Evolutionary conservation across 35 echinoderm and acorn worm genomes (phyloP).

Genomic region (Eucidaris tribuloides): DNA sequence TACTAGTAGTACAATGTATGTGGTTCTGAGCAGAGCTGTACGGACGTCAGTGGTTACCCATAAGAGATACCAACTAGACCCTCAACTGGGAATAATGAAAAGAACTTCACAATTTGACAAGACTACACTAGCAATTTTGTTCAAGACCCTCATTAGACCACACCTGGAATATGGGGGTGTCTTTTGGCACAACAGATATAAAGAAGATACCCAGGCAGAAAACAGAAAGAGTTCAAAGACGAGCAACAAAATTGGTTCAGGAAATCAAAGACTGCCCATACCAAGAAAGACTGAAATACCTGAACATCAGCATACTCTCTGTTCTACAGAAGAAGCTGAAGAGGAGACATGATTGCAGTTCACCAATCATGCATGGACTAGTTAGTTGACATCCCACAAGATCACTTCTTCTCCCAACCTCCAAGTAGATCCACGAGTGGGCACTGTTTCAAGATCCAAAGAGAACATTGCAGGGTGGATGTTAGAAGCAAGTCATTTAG

Average conservation of each 20-base stretch:
- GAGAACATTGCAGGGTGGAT: background rate
- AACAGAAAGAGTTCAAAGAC: slow-evolving; percentile 29
- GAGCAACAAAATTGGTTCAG: slow-evolving; percentile 36
- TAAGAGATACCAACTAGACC: background rate
- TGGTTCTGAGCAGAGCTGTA: background rate
- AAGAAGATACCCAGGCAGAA: background rate
- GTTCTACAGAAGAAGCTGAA: slow-evolving; percentile 29
- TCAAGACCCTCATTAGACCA: slow-evolving; percentile 41
- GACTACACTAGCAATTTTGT: slow-evolving; percentile 20
- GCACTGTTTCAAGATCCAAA: slow-evolving; percentile 11
- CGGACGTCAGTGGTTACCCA: background rate
- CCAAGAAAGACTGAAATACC: slow-evolving; percentile 10
- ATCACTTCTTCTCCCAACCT: slow-evolving; percentile 8
- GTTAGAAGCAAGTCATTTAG: slow-evolving; percentile 8
- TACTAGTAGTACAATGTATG: background rate
- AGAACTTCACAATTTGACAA: slow-evolving; percentile 18
- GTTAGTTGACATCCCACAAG: background rate
- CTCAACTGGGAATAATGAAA: slow-evolving; percentile 29
- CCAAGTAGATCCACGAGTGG: background rate
- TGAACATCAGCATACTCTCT: slow-evolving; percentile 8
- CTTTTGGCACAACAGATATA: slow-evolving; percentile 1
- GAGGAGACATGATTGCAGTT: slow-evolving; percentile 38
- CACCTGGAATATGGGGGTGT: slow-evolving; percentile 48
- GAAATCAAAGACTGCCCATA: slow-evolving; percentile 5
- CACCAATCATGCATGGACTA: slow-evolving; percentile 17